Evolutionary conservation across 2,888 invertebrate genomes (phyloP).

Genomic region (Lepidochrysops patricia): DNA sequence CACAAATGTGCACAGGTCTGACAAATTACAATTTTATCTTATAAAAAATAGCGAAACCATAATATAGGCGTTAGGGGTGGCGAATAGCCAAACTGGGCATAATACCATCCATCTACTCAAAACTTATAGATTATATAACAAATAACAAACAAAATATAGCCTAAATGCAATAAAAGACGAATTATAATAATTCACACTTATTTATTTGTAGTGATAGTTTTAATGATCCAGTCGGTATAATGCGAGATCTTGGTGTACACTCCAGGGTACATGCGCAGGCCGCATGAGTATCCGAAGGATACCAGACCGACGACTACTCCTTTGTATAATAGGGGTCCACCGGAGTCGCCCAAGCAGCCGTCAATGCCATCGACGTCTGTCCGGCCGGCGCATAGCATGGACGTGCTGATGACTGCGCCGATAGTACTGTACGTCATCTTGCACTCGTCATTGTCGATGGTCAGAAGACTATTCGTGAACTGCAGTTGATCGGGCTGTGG

Average conservation of each 20-base stretch:
- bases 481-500: conserved; percentile 56
- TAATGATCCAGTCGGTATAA: conserved; percentile 59
- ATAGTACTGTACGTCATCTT: conserved; percentile 45
- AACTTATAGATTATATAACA: too few relatives aligned
- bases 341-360: conserved; percentile 63
- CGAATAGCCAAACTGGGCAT: too few relatives aligned
- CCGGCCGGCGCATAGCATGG: conserved; percentile 61
- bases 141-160: too few relatives aligned
- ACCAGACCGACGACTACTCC: conserved; percentile 59
- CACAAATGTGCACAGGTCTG: too few relatives aligned
- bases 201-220: conserved; percentile 45
- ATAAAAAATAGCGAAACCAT: too few relatives aligned
- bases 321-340: conserved; percentile 59
- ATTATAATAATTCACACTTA: conserved; percentile 29
- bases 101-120: too few relatives aligned
- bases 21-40: too few relatives aligned
- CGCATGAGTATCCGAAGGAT: conserved; percentile 61
- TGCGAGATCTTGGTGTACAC: conserved; percentile 61
- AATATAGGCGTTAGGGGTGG: too few relatives aligned
- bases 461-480: conserved; percentile 41
- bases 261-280: conserved; percentile 55
- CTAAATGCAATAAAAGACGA: too few relatives aligned
- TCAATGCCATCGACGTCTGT: conserved; percentile 53
- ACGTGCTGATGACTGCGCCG: conserved; percentile 45
- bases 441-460: conserved; percentile 46